phyloP scores from a whole-genome alignment of 2,888 invertebrate species.

The Scotopteryx bipunctaria region DNA sequence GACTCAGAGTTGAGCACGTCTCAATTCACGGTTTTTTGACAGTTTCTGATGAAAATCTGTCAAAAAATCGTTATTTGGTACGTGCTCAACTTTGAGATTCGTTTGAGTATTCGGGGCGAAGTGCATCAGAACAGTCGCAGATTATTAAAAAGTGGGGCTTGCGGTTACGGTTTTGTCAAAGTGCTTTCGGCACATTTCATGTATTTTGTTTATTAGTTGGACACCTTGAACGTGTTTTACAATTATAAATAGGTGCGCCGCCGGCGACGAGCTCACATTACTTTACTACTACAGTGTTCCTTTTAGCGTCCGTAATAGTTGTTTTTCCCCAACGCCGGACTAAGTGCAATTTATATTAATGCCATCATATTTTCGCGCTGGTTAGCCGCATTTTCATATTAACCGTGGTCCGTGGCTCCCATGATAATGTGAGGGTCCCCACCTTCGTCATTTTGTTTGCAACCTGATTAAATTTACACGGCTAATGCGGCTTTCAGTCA shows the following conservation, averaged over 20 bases:
- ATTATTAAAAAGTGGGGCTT: too few species aligned
- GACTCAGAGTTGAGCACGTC: too few species aligned
- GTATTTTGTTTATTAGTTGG: constrained; percentile 10
- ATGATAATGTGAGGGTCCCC: constrained; percentile 69
- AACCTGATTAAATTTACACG: constrained; percentile 77
- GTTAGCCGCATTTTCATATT: constrained; percentile 78
- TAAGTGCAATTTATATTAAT: constrained; percentile 80
- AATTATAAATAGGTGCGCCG: constrained; percentile 33
- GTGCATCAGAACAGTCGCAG: too few species aligned
- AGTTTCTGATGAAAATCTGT: too few species aligned
- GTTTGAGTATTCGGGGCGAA: too few species aligned
- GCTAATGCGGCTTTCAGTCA: constrained; percentile 60
- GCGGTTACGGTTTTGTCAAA: constrained; percentile 17
- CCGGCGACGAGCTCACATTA: constrained; percentile 42
- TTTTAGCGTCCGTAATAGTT: constrained; percentile 54
- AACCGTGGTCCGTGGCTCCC: constrained; percentile 65
- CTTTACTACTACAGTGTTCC: constrained; percentile 39
- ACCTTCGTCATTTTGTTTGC: constrained; percentile 78
- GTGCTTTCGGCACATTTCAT: constrained; percentile 2
- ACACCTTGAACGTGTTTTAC: constrained; percentile 15
- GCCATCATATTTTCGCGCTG: constrained; percentile 76
- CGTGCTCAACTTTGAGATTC: too few species aligned
- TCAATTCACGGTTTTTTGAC: too few species aligned
- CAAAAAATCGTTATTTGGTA: too few species aligned
- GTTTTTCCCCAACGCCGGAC: constrained; percentile 62